Percentiles rank a stretch among this genome's conserved stretches.
These are phyloP conservation scores for Drosophila mauritiana DNA, from an alignment of 1,140 invertebrate genomes.

Conservation along the genomic window DNA sequence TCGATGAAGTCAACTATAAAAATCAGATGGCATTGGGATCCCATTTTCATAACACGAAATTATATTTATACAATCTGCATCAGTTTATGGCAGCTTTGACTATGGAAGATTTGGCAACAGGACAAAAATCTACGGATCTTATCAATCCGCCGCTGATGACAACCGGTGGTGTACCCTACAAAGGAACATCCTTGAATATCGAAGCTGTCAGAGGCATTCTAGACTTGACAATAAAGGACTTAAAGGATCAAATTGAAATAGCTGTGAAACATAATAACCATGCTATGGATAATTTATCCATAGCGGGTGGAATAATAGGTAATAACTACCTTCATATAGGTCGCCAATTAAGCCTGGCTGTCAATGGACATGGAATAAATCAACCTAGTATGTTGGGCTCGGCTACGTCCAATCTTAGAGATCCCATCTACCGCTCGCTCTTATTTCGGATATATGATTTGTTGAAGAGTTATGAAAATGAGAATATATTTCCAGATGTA, in stretches of 20 bases:
- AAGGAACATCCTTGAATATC: slow-evolving; percentile 13
- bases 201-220: slow-evolving; percentile 28
- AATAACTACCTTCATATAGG: slow-evolving; percentile 39
- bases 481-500: not conserved
- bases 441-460: slow-evolving; percentile 30
- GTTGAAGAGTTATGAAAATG: slow-evolving; percentile 5
- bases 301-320: slow-evolving; percentile 25
- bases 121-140: slow-evolving; percentile 8
- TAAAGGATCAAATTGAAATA: slow-evolving; percentile 34
- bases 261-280: not conserved
- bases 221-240: slow-evolving; percentile 14
- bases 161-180: slow-evolving; percentile 59
- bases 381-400: slow-evolving; percentile 45
- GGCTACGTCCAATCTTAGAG: slow-evolving; percentile 55
- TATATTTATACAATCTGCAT: slow-evolving; percentile 27
- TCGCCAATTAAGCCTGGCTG: slow-evolving; percentile 28
- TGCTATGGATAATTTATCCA: not conserved
- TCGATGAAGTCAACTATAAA: slow-evolving; percentile 22
- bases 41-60: not conserved
- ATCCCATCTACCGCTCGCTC: slow-evolving; percentile 62
- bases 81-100: slow-evolving; percentile 36
- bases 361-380: slow-evolving; percentile 35
- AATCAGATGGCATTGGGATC: not conserved
- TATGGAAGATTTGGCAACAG: slow-evolving; percentile 38
- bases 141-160: slow-evolving; percentile 49